Percentiles rank a stretch among this genome's conserved stretches.
phyloP scores from a whole-genome alignment of 2,888 invertebrate species.

The Epirrhoe tristata region DNA sequence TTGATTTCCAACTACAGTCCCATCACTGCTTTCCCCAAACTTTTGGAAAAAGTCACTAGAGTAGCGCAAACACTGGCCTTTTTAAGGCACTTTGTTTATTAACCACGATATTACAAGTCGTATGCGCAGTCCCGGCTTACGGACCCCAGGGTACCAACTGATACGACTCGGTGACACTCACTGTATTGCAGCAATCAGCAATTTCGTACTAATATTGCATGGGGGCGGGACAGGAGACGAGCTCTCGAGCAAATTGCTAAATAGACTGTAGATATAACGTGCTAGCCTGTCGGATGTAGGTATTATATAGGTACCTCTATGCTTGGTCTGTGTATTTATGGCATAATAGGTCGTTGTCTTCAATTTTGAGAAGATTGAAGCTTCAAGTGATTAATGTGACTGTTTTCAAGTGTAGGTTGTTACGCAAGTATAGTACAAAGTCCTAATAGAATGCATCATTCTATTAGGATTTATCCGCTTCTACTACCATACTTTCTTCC shows the following conservation, averaged over 20 bases:
- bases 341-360: neutral
- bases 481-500: no score
- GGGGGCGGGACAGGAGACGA: conserved; percentile 74
- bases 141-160: conserved; percentile 65
- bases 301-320: neutral
- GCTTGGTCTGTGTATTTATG: neutral
- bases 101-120: conserved; percentile 24
- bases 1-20: conserved; percentile 29
- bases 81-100: conserved; percentile 1
- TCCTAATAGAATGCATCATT: no score
- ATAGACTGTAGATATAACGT: conserved; percentile 61
- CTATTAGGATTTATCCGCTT: no score
- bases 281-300: conserved; percentile 34
- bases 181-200: conserved; percentile 80
- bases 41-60: neutral
- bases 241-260: conserved; percentile 74
- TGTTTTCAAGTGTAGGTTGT: no score
- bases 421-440: no score
- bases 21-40: conserved; percentile 34
- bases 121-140: conserved; percentile 51
- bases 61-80: conserved; percentile 1
- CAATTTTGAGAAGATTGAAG: neutral
- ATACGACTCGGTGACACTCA: conserved; percentile 71
- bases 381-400: neutral
- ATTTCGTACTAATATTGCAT: conserved; percentile 73